Evolutionary conservation across 2,797 vertebrate species (phyloP), one percentile per base, ranked within the genome.

Genomic region (Tadarida brasiliensis): DNA sequence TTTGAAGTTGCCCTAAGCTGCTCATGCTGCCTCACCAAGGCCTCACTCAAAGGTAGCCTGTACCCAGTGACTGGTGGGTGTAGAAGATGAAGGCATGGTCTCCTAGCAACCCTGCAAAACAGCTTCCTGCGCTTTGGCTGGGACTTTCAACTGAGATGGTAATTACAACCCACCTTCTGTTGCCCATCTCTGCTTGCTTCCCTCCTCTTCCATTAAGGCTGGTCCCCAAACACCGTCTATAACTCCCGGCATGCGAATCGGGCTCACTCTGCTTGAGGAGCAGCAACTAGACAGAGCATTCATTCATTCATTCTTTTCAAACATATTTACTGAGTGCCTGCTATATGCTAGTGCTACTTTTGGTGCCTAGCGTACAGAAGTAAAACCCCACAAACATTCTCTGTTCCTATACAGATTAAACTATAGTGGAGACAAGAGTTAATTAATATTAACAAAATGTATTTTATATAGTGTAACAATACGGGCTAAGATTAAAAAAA

Each of bases 31-130:
- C 1, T 59, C 39, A 65, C 17, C 2, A 30, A 28, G 17, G 7
- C 33, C 35, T 30, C 26, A 10, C 7, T 49, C 15, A n/a, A 59
- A 12, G 11, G 56, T 22, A 54, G n/a, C 19, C 49, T n/a, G 17
- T 2, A 26, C 10, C 14, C 28, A 22, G 0, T 11, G 12, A 19
- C 51, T 12, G 26, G 17, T 11, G 3, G 39, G 17, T 6, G 0
- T 0, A 12, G 10, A 22, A 1, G 2, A 33, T 5, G 44, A 51
- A 71, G n/a, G n/a, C 2, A 16, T 9, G 33, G 19, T 20, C 11
- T 30, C 6, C 17, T 28, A 20, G 15, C 7, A 6, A 14, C 2
- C 5, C 11, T 12, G 7, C 16, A 28, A 57, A 28, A 49, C 3
- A 11, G 4, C 39, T 47, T 49, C 11, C 11, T 9, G 2, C 5